These are phyloP conservation scores for Poliocrania exsul DNA, from an alignment of 2,797 vertebrate species.

Conservation along the genomic window DNA sequence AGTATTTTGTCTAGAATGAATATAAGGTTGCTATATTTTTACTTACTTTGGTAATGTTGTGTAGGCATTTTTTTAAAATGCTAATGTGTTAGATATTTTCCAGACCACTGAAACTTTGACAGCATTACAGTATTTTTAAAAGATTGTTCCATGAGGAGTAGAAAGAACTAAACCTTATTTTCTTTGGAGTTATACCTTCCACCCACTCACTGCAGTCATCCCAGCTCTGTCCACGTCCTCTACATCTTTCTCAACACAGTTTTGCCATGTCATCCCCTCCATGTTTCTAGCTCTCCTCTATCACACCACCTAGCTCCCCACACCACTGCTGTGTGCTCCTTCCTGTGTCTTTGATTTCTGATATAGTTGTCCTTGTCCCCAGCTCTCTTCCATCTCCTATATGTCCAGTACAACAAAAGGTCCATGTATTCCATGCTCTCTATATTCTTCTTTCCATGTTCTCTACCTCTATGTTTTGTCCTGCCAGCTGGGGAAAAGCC, in stretches of 20 bases:
- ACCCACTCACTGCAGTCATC: not conserved
- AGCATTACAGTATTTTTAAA: not conserved
- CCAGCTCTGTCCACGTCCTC: not conserved
- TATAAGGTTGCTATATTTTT: not conserved
- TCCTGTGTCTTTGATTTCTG: not conserved
- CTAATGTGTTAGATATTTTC: not conserved
- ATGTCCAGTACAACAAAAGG: not conserved
- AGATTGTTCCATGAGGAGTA: not conserved
- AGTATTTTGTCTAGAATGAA: not conserved
- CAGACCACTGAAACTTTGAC: not conserved
- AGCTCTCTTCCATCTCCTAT: not conserved
- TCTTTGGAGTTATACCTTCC: not conserved
- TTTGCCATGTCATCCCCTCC: not conserved
- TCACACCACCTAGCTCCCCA: not conserved
- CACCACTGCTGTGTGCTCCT: not conserved
- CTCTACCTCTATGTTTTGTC: not conserved
- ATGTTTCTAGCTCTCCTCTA: not conserved
- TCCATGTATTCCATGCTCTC: not conserved
- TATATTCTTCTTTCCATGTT: not conserved
- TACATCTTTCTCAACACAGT: not conserved
- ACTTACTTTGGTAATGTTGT: not conserved
- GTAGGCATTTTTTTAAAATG: not conserved
- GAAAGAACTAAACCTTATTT: not conserved
- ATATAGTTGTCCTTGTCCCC: not conserved
- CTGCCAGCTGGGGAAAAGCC: conserved; percentile 7